A percentile compares a stretch with the other conserved stretches of the same genome.
Evolutionary conservation across 2,888 invertebrate species (phyloP).

Genomic region (Platycheirus rosarum): DNA sequence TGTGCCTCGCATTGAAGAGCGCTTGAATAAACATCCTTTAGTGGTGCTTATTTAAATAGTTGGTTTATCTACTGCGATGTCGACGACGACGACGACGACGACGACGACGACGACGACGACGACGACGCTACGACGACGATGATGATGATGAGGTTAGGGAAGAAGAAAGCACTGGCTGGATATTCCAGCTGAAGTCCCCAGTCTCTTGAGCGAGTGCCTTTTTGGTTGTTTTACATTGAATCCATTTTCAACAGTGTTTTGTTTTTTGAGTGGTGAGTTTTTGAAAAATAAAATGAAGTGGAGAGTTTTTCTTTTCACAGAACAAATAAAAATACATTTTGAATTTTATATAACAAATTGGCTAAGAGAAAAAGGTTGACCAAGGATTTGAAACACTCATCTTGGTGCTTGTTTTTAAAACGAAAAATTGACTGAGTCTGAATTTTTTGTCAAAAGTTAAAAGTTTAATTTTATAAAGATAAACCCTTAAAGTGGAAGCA

Average conservation of each 20-base stretch:
- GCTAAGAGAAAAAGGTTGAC: no score
- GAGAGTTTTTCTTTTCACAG: no score
- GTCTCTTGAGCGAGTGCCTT: conserved; percentile 31
- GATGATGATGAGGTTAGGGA: conserved; percentile 19
- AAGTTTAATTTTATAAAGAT: no score
- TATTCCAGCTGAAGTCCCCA: conserved; percentile 17
- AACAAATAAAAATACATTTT: no score
- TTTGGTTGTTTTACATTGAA: conserved; percentile 43
- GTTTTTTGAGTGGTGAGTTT: conserved; percentile 5
- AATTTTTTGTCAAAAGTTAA: no score
- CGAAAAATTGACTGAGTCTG: no score
- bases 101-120: conserved; percentile 1
- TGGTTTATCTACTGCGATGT: conserved; percentile 56
- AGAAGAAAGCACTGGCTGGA: conserved; percentile 13
- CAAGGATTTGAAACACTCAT: no score
- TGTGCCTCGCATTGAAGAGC: conserved; percentile 43
- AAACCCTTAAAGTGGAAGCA: no score
- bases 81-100: conserved; percentile 13
- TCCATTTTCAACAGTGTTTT: conserved; percentile 32
- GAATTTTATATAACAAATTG: no score
- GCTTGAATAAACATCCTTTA: conserved; percentile 70
- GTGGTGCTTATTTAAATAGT: conserved; percentile 72
- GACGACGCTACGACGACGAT: conserved; percentile 6
- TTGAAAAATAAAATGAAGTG: no score
- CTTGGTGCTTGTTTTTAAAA: no score